Percentiles rank a stretch among this genome's conserved stretches.
Evolutionary conservation across 2,888 invertebrate species (phyloP).

Genomic region (Calliphora vomitoria): DNA sequence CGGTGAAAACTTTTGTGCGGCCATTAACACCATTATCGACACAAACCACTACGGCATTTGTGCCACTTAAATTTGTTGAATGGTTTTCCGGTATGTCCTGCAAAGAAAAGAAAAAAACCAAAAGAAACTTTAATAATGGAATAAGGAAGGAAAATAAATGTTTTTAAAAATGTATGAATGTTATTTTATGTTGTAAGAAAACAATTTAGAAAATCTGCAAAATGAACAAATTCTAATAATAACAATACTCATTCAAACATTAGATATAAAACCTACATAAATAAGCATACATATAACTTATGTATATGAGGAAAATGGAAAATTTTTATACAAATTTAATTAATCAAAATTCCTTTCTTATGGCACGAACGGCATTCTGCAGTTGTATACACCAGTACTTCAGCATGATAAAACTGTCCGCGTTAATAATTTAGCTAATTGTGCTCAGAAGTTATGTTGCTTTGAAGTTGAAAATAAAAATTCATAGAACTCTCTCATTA

Average conservation of each 20-base stretch:
- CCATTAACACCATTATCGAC: conserved; percentile 81
- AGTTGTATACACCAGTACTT: too few species aligned
- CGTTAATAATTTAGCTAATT: too few species aligned
- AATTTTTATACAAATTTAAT: too few species aligned
- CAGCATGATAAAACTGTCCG: too few species aligned
- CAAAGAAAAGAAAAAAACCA: conserved; percentile 31
- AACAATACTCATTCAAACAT: not conserved
- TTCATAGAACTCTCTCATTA: too few species aligned
- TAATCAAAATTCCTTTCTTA: too few species aligned
- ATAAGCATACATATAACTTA: too few species aligned
- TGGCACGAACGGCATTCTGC: too few species aligned
- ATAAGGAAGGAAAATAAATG: not conserved
- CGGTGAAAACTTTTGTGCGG: conserved; percentile 79
- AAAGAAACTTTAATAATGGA: not conserved
- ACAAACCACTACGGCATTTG: conserved; percentile 83
- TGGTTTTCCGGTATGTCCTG: conserved; percentile 77
- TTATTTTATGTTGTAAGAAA: not conserved
- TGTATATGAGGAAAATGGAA: too few species aligned
- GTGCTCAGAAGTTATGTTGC: too few species aligned
- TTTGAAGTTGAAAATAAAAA: too few species aligned
- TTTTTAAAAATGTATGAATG: not conserved
- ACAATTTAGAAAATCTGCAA: not conserved
- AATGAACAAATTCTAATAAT: not conserved
- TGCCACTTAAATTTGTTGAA: conserved; percentile 76
- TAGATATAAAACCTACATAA: too few species aligned